Evolutionary conservation across 2,113 vertebrate species (phyloP), one percentile per base, ranked within the genome.

Genomic region (Pagrus major): DNA sequence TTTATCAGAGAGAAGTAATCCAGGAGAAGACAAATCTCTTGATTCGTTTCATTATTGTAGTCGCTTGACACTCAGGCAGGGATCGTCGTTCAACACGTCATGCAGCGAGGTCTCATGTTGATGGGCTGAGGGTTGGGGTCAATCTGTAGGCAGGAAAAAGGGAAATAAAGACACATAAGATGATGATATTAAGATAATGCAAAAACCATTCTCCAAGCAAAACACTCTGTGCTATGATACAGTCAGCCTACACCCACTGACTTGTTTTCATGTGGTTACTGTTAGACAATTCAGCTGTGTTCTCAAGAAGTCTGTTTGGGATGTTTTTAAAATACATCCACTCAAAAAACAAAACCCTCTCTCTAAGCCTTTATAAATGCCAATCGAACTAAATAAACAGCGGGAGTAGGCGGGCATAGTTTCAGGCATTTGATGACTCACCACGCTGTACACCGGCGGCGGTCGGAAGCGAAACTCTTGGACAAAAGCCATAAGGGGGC

Each of bases 381-480:
- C 56, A 54, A 37, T 79, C 46, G 65, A 68, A 79, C 8, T n/a
- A 4, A 71, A 23, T 20, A 16, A 67, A 42, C 20, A 20, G 23
- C 21, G 16, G 2, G 6, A 16, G 27, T 15, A 20, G 1, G 27
- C 6, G 15, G 2, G 21, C 25, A 37, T 12, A 8, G 18, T 21
- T 75, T 66, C n/a, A 44, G 71, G 68, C 21, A 25, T 35, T 14
- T 10, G 2, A 3, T 39, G 54, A 76, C 93, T 93, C 85, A 99
- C 98, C 97, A 98, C 98, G 0, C 97, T 93, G 80, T 99, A 99
- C 7, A 99, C 93, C 0, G 98, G 98, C 0, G 98, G 98, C 0
- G 98, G 98, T 54, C 96, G 88, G 91, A 95, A 96, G 71, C 97
- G 96, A 72, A 98, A 99, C 72, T 99, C 98, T 71, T 97, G 97